phyloP scores from a whole-genome alignment of 37 sponge, comb jelly and placozoan species.

The Ephydatia muelleri region DNA sequence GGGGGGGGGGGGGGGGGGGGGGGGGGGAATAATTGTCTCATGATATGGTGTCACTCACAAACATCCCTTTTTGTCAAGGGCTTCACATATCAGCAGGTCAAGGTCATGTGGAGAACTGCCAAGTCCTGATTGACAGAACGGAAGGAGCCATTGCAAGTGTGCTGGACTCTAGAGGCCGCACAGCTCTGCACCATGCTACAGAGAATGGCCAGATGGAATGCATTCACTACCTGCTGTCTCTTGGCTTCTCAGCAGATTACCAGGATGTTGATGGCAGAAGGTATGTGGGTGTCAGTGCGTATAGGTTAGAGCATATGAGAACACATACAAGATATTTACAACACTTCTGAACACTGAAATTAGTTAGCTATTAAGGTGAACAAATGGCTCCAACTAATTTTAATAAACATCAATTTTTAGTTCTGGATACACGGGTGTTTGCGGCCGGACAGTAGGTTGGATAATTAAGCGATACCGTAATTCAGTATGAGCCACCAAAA shows the following conservation, averaged over 20 bases:
- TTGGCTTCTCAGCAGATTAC: slow-evolving; percentile 56
- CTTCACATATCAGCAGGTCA: slow-evolving; percentile 70
- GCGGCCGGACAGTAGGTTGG: no score
- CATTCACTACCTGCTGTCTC: slow-evolving; percentile 57
- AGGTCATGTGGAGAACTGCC: slow-evolving; percentile 63
- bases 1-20: no score
- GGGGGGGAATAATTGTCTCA: no score
- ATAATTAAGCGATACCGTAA: no score
- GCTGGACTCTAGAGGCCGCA: slow-evolving; percentile 67
- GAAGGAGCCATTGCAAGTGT: slow-evolving; percentile 39
- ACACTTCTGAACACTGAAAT: not conserved
- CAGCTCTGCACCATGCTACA: slow-evolving; percentile 76
- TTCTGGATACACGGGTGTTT: not conserved
- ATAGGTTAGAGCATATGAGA: not conserved
- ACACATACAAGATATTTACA: not conserved
- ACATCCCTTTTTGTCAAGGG: slow-evolving; percentile 12
- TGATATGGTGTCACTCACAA: not conserved
- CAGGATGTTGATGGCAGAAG: slow-evolving; percentile 61
- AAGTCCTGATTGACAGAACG: slow-evolving; percentile 63
- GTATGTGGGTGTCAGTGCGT: slow-evolving; percentile 22
- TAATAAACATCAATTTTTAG: not conserved
- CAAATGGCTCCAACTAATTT: not conserved
- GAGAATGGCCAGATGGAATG: slow-evolving; percentile 53
- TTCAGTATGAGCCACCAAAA: no score
- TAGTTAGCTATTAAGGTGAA: not conserved